Percentiles rank a stretch among this genome's conserved stretches.
phyloP scores from a whole-genome alignment of 2,888 invertebrate genomes.

The Polymixis lichenea region DNA sequence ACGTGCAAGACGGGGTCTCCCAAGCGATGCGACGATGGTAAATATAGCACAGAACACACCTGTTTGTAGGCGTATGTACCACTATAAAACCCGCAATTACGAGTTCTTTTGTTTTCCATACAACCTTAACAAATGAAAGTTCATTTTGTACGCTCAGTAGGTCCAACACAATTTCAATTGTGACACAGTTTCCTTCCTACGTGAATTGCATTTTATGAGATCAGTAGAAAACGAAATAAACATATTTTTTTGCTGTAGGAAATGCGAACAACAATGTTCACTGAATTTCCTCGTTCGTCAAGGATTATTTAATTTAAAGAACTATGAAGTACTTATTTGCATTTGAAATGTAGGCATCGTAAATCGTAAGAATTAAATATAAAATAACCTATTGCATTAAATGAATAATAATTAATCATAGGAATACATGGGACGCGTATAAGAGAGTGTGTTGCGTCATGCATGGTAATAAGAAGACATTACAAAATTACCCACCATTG shows the following conservation, averaged over 20 bases:
- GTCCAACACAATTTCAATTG: slow-evolving; percentile 49
- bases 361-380: slow-evolving; percentile 72
- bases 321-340: slow-evolving; percentile 38
- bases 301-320: slow-evolving; percentile 54
- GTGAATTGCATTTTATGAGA: slow-evolving; percentile 55
- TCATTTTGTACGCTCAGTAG: slow-evolving; percentile 49
- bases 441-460: slow-evolving; percentile 84
- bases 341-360: slow-evolving; percentile 68
- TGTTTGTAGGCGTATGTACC: slow-evolving; percentile 31
- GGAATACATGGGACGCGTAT: slow-evolving; percentile 75
- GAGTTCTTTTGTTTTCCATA: slow-evolving; percentile 49
- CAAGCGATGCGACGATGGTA: slow-evolving; percentile 39
- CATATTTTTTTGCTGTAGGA: slow-evolving; percentile 27
- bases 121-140: slow-evolving; percentile 53
- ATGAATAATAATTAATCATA: slow-evolving; percentile 83
- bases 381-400: slow-evolving; percentile 76
- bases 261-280: slow-evolving; percentile 35
- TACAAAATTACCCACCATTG: slow-evolving; percentile 89
- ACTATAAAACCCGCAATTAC: slow-evolving; percentile 42
- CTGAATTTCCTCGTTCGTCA: slow-evolving; percentile 53
- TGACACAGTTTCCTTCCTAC: slow-evolving; percentile 59
- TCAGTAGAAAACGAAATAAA: slow-evolving; percentile 41
- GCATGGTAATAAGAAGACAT: slow-evolving; percentile 88
- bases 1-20: slow-evolving; percentile 50
- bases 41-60: slow-evolving; percentile 59